Evolutionary conservation across 37 sponge, comb jelly and placozoan species (phyloP), one percentile per base, ranked within the genome.

Genomic region (Dysidea cf. avara): DNA sequence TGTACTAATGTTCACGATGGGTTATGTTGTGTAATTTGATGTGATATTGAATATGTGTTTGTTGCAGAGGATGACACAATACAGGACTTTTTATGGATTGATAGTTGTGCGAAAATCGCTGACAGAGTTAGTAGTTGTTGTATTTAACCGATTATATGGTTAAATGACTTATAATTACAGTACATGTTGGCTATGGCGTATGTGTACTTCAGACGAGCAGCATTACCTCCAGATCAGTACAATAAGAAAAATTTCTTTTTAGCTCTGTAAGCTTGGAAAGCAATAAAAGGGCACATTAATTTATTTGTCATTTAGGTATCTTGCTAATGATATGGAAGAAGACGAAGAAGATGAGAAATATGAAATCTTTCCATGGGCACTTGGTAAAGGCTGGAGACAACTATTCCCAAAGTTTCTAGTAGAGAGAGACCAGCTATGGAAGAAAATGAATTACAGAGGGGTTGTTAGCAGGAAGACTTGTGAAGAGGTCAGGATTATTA

Each of bases 271-370:
- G 89, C 74, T 11, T 49, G 0, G 7, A 36, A 13, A 33, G 7
- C 14, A 21, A 32, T 67, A 43, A 21, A 28, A 46, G 24, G 5
- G 46, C n/a, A n/a, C n/a, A n/a, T n/a, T 43, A 43, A 25, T 56
- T 28, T 56, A 9, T 13, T 28, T 56, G 2, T n/a, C 17, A 22
- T 30, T 26, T 18, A 89, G 90, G 1, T 89, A 87, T 56, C 77
- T 92, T 5, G 93, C 93, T 13, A 84, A 84, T 61, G 93, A 92
- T 30, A 92, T 92, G 82, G 93, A 92, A 57, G 93, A 92, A 64
- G 93, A 92, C 39, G 85, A 92, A 31, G 93, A 92, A 46, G 89
- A 92, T 35, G 82, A 84, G 53, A 92, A 92, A 62, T 84, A 87
- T 33, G 93, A 87, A 62, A 86, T 92, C 32, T 87, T 92, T 43